Percentiles rank a stretch among this genome's conserved stretches.
Conservation (phyloP, 2,888 invertebrate species). For the Cataglyphis albicans region DNA sequence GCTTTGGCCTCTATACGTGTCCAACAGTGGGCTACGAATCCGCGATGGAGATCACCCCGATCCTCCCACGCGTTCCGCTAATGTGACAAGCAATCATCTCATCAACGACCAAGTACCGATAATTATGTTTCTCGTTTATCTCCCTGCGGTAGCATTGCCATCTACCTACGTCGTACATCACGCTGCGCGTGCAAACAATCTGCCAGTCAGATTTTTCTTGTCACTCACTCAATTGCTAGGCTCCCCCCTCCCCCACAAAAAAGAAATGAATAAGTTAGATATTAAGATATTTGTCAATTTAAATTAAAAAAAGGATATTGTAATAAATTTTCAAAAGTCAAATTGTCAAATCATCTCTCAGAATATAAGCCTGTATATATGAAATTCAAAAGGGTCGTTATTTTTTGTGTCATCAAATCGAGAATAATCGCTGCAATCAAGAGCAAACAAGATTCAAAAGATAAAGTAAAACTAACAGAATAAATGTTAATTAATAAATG, state of each 20-base stretch:
- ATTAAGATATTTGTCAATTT: background rate
- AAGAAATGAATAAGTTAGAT: background rate
- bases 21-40: background rate
- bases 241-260: too few relatives aligned
- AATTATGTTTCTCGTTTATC: slow-evolving; percentile 67
- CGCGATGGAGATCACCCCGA: slow-evolving; percentile 56
- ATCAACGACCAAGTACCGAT: slow-evolving; percentile 72
- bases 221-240: background rate
- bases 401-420: background rate
- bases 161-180: slow-evolving; percentile 15
- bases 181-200: slow-evolving; percentile 5
- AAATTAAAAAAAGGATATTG: background rate
- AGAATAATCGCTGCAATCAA: background rate
- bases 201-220: background rate
- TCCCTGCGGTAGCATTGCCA: slow-evolving; percentile 8
- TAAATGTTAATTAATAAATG: slow-evolving; percentile 1
- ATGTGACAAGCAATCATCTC: slow-evolving; percentile 73
- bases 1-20: background rate
- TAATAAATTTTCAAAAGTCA: background rate
- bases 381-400: background rate
- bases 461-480: slow-evolving; percentile 20
- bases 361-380: background rate
- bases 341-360: background rate
- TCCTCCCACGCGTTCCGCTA: slow-evolving; percentile 73
- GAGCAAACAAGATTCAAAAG: background rate